Base-by-base conservation (phyloP, 1,140 invertebrate genomes). In the Psix sp. region DNA sequence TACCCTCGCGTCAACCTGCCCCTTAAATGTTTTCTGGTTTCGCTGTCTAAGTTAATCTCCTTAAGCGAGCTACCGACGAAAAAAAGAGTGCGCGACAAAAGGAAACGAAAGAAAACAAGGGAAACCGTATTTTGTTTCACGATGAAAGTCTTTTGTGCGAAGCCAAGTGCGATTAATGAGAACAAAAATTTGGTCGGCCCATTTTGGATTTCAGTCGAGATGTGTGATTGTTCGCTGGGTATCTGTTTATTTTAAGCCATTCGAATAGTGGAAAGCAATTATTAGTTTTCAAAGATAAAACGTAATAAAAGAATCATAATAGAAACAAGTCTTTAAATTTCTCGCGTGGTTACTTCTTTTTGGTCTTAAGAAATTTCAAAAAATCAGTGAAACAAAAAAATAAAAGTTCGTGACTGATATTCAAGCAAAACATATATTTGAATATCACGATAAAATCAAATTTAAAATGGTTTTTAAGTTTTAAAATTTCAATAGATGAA, bases 1-100 rank as follows among this genome's bases (percentile, higher is more conserved):
- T 45, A 57, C 67, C 67, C 57, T 63, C 59, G 48, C 42, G 48
- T 59, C 24, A 67, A 67, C 71, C 54, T 60, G 56, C 43, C 43
- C 56, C 63, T 62, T 62, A 74, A 67, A 74, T 59, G 71, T 74
- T 74, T 74, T 54, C 57, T 60, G 49, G 39, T 57, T 62, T 65
- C 48, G 49, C 18, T 62, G 56, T 60, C 56, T 59, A 51, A 52
- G 62, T 74, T 60, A 74, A 74, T 74, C 71, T 67, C 29, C 49
- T 67, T 74, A 67, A 67, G 59, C 56, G 62, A 62, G 48, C 54
- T 65, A 48, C 51, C 36, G 57, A 49, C 26, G 18, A 49, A 56
- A 66, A 70, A 48, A 31, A 35, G 26, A 11, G 31, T 2, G 43
- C 13, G 26, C 11, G 31, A 52, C 24, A 56, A 66, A 57, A 17